A percentile compares a stretch with the other conserved stretches of the same genome.
Conservation (phyloP, 2,888 invertebrate genomes). For the Rotaria socialis region DNA sequence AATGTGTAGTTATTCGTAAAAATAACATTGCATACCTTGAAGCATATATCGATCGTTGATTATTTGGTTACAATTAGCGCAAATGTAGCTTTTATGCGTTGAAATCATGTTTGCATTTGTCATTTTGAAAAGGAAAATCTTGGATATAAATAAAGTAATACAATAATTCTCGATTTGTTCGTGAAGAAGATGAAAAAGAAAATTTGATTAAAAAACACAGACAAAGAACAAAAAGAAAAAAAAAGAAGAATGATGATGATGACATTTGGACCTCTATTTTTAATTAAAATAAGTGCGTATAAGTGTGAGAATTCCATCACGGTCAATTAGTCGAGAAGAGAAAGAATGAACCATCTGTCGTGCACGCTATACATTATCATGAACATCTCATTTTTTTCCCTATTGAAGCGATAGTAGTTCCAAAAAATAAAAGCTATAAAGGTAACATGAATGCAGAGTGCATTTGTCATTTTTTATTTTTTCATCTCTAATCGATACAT, state of each 20-base stretch:
- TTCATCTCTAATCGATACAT: neutral
- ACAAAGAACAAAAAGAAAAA: neutral
- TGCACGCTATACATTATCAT: neutral
- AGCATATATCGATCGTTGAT: slow-evolving; percentile 32
- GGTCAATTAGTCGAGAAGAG: neutral
- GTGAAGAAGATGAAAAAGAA: neutral
- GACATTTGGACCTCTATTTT: neutral
- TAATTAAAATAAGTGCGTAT: slow-evolving; percentile 25
- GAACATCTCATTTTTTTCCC: neutral
- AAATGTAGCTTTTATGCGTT: slow-evolving; percentile 1
- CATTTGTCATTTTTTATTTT: slow-evolving; percentile 5
- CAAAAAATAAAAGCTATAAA: neutral
- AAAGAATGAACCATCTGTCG: slow-evolving; percentile 16
- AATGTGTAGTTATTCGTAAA: too few species aligned
- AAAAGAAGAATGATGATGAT: neutral
- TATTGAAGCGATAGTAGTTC: neutral
- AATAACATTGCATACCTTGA: neutral
- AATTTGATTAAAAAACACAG: neutral
- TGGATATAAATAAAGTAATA: neutral
- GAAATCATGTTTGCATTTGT: neutral
- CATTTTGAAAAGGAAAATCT: neutral
- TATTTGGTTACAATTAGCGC: slow-evolving; percentile 30
- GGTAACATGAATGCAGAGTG: neutral
- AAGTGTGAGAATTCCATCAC: slow-evolving; percentile 5
- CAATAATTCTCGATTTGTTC: neutral